Base-by-base conservation (phyloP, 2,113 vertebrate genomes). In the Passer domesticus region DNA sequence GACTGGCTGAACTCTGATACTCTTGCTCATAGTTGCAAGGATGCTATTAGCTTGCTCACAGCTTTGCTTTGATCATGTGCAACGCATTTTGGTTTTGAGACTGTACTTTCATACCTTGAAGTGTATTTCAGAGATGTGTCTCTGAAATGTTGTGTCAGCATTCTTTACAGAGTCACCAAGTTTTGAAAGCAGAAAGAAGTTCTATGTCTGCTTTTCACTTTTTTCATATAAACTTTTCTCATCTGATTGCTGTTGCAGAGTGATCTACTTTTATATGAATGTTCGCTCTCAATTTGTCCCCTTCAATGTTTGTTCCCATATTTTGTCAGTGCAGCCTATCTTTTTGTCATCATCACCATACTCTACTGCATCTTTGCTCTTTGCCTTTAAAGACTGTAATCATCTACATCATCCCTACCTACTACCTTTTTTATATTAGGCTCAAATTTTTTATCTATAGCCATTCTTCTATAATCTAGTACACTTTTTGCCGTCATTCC, bases 321-420 rank as follows among this genome's bases (percentile, higher is more conserved):
- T 58, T 63, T 66, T 2, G 2, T 66, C 24, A 72, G 13, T 28
- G n/a, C 5, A 76, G 6, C 0, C 1, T n/a, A 27, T 43, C 10
- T n/a, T 76, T 69, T 52, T 58, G 19, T 64, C 13, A 62, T 60
- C 27, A 50, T 44, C 19, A 17, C 15, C n/a, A 21, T 8, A 53
- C 7, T 46, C 23, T 50, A n/a, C 19, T 49, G 16, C 41, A 35
- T 35, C 18, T 86, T 92, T 80, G 25, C 11, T 24, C n/a, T 88
- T 94, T 85, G 22, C 4, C 5, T 88, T 80, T 66, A 30, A 89
- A 67, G 18, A 28, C 4, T 64, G 20, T 49, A 59, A 47, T 39
- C 0, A 62, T 39, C 76, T 73, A 73, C 13, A 80, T 69, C 23
- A 46, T 10, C 13, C 4, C 2, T 11, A 37, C 23, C 2, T 52